Evolutionary conservation across 2,113 vertebrate species (phyloP), one percentile per base, ranked within the genome.

Genomic region (Psephotus haematonotus): DNA sequence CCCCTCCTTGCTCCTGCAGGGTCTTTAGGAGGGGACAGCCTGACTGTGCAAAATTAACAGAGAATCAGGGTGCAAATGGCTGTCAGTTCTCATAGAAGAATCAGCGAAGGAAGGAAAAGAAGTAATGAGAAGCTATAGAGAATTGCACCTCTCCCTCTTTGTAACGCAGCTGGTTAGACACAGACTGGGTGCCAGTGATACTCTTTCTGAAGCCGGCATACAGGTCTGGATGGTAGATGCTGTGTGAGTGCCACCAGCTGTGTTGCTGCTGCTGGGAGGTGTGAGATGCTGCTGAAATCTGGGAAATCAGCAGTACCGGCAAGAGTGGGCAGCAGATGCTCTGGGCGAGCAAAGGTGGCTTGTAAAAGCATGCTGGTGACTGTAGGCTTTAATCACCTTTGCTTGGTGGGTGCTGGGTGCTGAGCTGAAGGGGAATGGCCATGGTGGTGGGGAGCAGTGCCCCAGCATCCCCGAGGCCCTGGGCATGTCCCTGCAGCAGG

Each of bases 191-290:
- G 71, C 18, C 67, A 64, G 67, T 0, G 4, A 28, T 14, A 5
- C 0, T 1, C 8, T 65, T 59, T 12, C 27, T 1, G 0, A 0
- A n/a, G 86, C 52, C 3, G 0, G 71, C 47, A 72, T 63, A 29
- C 29, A 50, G 47, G 24, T 29, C 80, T 69, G 90, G 37, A 24
- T 37, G 70, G 20, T 18, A 57, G 50, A 20, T 80, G 13, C 2
- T 46, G 8, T 7, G 3, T 60, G 27, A 70, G 20, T 46, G 23
- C 24, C 57, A 12, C 31, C 4, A 0, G 28, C 22, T 4, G 2
- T 11, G 11, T 3, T 57, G 28, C 10, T 75, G 62, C 55, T 79
- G n/a, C 68, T 82, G 80, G 31, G 43, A 83, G 24, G 8, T 41
- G 35, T 28, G 22, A 37, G 76, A 28, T 5, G 2, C 52, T 64